Evolutionary conservation across 2,888 invertebrate species (phyloP).

Genomic region (Eupeodes latifasciatus): DNA sequence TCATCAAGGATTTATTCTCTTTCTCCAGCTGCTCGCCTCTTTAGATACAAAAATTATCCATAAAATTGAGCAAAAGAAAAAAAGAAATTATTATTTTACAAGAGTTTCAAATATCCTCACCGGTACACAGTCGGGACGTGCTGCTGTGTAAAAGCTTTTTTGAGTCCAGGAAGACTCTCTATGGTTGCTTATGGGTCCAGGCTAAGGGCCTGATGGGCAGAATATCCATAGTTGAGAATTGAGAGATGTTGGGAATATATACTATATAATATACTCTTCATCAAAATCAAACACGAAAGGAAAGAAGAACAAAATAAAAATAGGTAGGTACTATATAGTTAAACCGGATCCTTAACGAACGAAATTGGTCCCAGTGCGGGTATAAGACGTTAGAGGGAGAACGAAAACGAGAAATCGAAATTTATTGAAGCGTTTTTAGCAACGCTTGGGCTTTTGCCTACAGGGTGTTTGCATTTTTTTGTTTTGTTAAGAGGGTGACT

Average conservation of each 20-base stretch:
- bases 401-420: constrained; percentile 64
- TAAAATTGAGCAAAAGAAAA: constrained; percentile 62
- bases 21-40: not conserved
- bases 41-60: constrained; percentile 64
- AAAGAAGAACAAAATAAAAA: constrained; percentile 26
- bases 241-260: constrained; percentile 30
- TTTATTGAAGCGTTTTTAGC: constrained; percentile 65
- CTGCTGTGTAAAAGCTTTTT: constrained; percentile 28
- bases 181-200: constrained; percentile 5
- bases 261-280: not conserved
- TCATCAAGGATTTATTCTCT: constrained; percentile 58
- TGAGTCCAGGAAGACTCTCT: constrained; percentile 7
- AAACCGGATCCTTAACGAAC: constrained; percentile 67
- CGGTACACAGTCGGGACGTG: constrained; percentile 51
- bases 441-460: constrained; percentile 14
- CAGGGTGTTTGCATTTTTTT: constrained; percentile 17
- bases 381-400: not conserved
- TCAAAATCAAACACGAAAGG: constrained; percentile 45
- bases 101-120: constrained; percentile 67
- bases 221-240: constrained; percentile 34
- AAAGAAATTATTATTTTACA: constrained; percentile 63
- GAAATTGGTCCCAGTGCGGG: constrained; percentile 69
- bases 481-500: not conserved
- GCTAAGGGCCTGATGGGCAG: not conserved
- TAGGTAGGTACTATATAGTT: not conserved